Evolutionary conservation across 1,140 invertebrate species (phyloP), one percentile per base, ranked within the genome.

Genomic region (Solen grandis): DNA sequence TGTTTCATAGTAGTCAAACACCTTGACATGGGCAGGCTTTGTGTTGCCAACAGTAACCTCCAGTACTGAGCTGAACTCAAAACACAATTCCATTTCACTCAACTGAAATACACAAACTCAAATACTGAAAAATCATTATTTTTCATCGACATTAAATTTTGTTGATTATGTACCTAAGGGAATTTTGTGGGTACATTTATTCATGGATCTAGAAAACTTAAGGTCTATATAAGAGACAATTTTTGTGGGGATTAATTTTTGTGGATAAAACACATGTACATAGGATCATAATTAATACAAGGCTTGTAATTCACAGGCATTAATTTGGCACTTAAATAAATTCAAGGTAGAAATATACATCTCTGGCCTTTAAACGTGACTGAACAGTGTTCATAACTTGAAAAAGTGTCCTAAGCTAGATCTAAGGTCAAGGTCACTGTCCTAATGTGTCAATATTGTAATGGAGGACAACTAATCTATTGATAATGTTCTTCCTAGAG

Each of bases 1-100:
- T 36, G 77, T 41, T 38, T 80, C 77, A 72, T 80, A 80, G 50
- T 80, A 80, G 52, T 80, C 77, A 35, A 72, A 62, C 13, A 80
- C 66, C 31, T 54, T 80, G 33, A 50, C 77, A 25, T 57, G 25
- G 33, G 77, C 66, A 19, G 68, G 57, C 73, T 80, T 19, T 19
- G 69, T 25, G 27, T 63, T 31, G 1, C 31, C 50, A 14, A 72
- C 68, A 5, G 52, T 57, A 8, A 65, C 46, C 50, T 80, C 77
- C 10, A 60, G 77, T 5, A 63, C 25, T 27, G 73, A 38, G 16
- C 0, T 27, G 33, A 80, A 63, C 16, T 54, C 59, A 62, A 80
- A 70, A 65, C 77, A 80, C 33, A 69, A 4, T 5, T 16, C 52
- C 8, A 8, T 54, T 1, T 27, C 1, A 35, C 52, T 14, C 57